A percentile compares a stretch with the other conserved stretches of the same genome.
Evolutionary conservation across 2,113 vertebrate genomes (phyloP).

Genomic region (Oreochromis spilurus): DNA sequence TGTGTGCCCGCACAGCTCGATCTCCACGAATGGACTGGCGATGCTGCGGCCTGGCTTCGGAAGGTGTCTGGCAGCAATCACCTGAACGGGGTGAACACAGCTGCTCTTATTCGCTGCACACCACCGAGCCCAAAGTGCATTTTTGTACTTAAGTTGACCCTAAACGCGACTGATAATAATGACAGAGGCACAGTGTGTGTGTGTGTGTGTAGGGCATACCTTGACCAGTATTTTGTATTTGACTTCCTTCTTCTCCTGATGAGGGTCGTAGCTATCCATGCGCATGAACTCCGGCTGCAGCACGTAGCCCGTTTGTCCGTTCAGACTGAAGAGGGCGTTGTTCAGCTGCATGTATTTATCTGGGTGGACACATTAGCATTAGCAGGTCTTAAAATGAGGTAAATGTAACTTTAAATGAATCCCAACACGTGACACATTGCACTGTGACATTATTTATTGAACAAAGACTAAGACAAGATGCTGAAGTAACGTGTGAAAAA

Average conservation of each 20-base stretch:
- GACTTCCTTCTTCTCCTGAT: constrained; percentile 76
- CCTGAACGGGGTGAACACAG: constrained; percentile 60
- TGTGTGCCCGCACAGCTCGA: constrained; percentile 88
- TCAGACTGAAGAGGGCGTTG: constrained; percentile 86
- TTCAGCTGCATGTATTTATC: constrained; percentile 95
- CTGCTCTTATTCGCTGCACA: background rate
- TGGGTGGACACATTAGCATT: constrained; percentile 45
- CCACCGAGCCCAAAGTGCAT: background rate
- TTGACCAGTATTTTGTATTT: constrained; percentile 71
- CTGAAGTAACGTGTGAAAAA: background rate
- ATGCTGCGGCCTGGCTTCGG: constrained; percentile 90
- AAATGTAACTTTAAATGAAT: background rate
- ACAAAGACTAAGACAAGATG: background rate
- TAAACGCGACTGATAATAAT: background rate
- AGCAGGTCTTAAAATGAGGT: background rate
- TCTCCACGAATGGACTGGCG: constrained; percentile 90
- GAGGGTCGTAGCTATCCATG: constrained; percentile 81
- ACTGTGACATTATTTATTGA: background rate
- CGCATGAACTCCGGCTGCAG: constrained; percentile 93
- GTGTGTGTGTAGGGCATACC: constrained; percentile 42
- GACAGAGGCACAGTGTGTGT: background rate
- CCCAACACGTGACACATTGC: fast-evolving
- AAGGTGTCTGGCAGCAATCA: constrained; percentile 91
- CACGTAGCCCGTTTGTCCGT: constrained; percentile 85
- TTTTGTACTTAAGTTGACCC: background rate